Percentiles rank a stretch among this genome's conserved stretches.
Conservation (phyloP, 1,140 invertebrate genomes). For the Sitophilus oryzae region DNA sequence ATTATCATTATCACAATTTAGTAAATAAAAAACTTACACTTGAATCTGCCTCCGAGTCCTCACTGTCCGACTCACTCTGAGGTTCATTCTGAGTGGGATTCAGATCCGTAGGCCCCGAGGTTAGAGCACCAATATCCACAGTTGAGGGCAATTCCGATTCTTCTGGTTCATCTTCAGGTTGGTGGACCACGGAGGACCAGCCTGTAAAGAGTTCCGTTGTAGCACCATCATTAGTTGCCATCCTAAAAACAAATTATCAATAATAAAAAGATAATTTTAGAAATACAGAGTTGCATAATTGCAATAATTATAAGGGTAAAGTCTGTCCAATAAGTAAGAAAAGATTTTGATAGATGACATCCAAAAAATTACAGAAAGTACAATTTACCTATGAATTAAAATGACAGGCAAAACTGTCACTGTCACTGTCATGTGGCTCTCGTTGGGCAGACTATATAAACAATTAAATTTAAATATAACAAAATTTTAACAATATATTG, state of each 20-base stretch:
- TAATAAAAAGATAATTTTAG: conserved; percentile 1
- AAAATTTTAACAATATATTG: too few species aligned
- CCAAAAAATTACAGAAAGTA: too few species aligned
- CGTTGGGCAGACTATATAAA: too few species aligned
- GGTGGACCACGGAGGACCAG: conserved; percentile 57
- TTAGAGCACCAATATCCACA: conserved; percentile 53
- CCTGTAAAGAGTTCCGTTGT: conserved; percentile 44
- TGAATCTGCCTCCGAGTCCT: conserved; percentile 44
- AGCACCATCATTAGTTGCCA: conserved; percentile 41
- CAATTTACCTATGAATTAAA: too few species aligned
- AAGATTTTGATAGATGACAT: too few species aligned
- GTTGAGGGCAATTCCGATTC: conserved; percentile 55
- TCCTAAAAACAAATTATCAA: conserved; percentile 25
- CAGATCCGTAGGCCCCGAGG: conserved; percentile 35
- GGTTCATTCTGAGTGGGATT: conserved; percentile 30
- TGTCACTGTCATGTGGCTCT: too few species aligned
- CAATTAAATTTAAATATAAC: too few species aligned
- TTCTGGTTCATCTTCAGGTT: conserved; percentile 56
- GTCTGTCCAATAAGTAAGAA: too few species aligned
- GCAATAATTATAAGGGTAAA: too few species aligned
- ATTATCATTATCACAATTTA: too few species aligned
- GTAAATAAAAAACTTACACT: conserved; percentile 41
- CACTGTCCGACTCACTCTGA: conserved; percentile 37
- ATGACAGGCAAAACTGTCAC: too few species aligned
- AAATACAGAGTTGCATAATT: too few species aligned